Evolutionary conservation across 2,797 vertebrate genomes (phyloP).

Genomic region (Melanotaenia nigrans): DNA sequence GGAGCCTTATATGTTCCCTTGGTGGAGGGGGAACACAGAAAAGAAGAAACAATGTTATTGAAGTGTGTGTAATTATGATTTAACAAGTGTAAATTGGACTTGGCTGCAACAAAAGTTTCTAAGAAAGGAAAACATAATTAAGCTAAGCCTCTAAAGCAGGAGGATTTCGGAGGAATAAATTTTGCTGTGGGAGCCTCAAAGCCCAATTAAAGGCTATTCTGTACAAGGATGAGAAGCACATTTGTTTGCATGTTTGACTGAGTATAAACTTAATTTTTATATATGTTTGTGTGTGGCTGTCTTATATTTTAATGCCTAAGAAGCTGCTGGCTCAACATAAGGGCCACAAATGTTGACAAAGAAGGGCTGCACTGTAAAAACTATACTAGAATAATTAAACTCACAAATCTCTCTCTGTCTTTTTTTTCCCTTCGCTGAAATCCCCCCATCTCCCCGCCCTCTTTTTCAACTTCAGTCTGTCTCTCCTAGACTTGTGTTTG

Average conservation of each 20-base stretch:
- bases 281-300: constrained; percentile 34
- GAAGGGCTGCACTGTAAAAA: constrained; percentile 69
- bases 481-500: constrained; percentile 73
- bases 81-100: constrained; percentile 59
- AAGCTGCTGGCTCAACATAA: constrained; percentile 62
- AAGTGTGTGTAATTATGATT: constrained; percentile 64
- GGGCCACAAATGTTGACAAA: constrained; percentile 65
- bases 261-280: constrained; percentile 29
- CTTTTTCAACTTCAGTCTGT: constrained; percentile 57
- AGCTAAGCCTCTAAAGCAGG: constrained; percentile 31
- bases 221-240: constrained; percentile 53
- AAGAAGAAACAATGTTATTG: constrained; percentile 45
- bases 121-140: constrained; percentile 61
- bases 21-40: constrained; percentile 4
- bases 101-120: constrained; percentile 35
- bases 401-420: constrained; percentile 76
- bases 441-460: constrained; percentile 21
- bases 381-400: constrained; percentile 77
- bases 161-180: constrained; percentile 33
- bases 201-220: constrained; percentile 60
- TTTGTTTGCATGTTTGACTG: constrained; percentile 55
- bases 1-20: constrained; percentile 23
- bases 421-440: constrained; percentile 50
- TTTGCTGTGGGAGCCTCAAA: constrained; percentile 51
- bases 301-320: constrained; percentile 48